These are phyloP conservation scores for Pantherophis vulpinus DNA, from an alignment of 2,797 vertebrate genomes.

Conservation along the genomic window DNA sequence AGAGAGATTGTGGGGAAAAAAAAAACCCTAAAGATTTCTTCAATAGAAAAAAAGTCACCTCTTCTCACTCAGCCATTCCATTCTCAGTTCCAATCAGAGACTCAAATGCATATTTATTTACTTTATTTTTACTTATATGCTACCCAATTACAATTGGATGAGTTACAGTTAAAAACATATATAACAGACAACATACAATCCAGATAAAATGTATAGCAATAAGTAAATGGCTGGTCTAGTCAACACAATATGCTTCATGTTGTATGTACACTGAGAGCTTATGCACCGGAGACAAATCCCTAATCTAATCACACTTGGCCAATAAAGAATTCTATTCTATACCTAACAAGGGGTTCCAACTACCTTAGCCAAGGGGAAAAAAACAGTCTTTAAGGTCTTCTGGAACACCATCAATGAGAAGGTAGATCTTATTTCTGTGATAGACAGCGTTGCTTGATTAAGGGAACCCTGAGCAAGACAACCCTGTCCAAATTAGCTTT, in stretches of 20 bases:
- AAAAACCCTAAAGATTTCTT: not conserved
- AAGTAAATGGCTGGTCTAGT: not conserved
- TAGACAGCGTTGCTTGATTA: not conserved
- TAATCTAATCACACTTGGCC: too few species aligned
- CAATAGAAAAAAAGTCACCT: not conserved
- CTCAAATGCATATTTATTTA: not conserved
- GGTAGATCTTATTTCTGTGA: not conserved
- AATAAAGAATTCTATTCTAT: not conserved
- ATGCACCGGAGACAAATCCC: too few species aligned
- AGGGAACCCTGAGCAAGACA: not conserved
- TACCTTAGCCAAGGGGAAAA: not conserved
- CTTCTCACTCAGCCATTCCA: not conserved
- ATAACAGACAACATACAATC: not conserved
- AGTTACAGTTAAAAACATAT: not conserved
- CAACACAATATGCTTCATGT: not conserved
- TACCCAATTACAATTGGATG: not conserved
- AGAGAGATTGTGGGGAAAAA: not conserved
- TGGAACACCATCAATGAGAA: not conserved
- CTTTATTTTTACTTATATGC: not conserved
- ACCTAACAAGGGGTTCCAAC: not conserved
- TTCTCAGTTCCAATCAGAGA: not conserved
- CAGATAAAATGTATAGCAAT: not conserved
- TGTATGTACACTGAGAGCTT: too few species aligned
- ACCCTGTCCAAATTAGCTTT: not conserved
- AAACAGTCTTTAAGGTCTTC: not conserved